Percentiles rank a stretch among this genome's conserved stretches.
phyloP scores from a whole-genome alignment of 2,797 vertebrate species.

The Acanthurus lineatus region DNA sequence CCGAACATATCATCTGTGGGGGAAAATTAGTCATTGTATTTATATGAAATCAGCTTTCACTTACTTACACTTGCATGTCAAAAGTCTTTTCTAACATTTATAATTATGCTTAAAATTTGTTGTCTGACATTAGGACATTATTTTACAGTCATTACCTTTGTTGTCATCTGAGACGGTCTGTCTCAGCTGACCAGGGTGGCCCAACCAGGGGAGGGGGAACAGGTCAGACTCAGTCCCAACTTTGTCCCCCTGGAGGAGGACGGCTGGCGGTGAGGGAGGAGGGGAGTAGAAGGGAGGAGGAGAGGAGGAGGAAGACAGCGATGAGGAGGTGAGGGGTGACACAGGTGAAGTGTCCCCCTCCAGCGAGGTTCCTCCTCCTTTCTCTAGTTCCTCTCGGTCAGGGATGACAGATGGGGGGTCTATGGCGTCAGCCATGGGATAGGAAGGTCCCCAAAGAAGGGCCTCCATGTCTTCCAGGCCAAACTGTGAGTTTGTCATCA shows the following conservation, averaged over 20 bases:
- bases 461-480: slow-evolving; percentile 92
- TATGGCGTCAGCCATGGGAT: slow-evolving; percentile 93
- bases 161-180: slow-evolving; percentile 54
- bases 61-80: neutral
- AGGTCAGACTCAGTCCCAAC: slow-evolving; percentile 75
- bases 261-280: slow-evolving; percentile 73
- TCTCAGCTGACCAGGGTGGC: slow-evolving; percentile 72
- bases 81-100: neutral
- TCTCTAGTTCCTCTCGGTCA: slow-evolving; percentile 70
- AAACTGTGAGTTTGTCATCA: slow-evolving; percentile 93
- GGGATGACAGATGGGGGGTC: slow-evolving; percentile 52
- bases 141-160: slow-evolving; percentile 76
- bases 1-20: slow-evolving; percentile 88
- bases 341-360: slow-evolving; percentile 65
- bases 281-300: slow-evolving; percentile 80
- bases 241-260: slow-evolving; percentile 74
- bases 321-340: slow-evolving; percentile 75
- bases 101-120: neutral
- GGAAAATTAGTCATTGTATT: neutral
- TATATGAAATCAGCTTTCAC: neutral
- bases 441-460: slow-evolving; percentile 93
- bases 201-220: slow-evolving; percentile 77
- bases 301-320: slow-evolving; percentile 75
- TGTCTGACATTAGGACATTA: slow-evolving; percentile 32
- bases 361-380: slow-evolving; percentile 70